phyloP scores from a whole-genome alignment of 2,113 vertebrate genomes.

The Campylomormyrus tamandua region DNA sequence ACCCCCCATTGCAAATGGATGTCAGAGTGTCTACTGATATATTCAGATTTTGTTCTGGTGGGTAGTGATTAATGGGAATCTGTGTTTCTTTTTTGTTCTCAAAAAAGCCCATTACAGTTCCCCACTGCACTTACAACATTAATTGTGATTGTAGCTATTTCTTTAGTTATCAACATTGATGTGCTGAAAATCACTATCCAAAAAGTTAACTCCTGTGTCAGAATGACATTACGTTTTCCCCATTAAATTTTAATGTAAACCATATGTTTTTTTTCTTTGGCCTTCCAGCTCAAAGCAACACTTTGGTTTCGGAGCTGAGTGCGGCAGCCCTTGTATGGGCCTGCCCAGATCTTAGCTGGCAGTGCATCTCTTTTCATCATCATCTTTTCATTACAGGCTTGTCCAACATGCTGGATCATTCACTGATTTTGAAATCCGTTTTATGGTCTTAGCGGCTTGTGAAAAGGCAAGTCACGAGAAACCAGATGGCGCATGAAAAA shows the following conservation, averaged over 20 bases:
- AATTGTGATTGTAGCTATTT: neutral
- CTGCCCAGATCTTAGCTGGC: constrained; percentile 11
- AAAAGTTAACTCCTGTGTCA: neutral
- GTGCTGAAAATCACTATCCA: constrained; percentile 4
- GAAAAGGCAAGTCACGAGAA: neutral
- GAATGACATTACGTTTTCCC: constrained; percentile 6
- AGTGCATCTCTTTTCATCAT: neutral
- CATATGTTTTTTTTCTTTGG: neutral
- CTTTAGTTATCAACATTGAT: neutral
- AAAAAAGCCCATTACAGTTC: neutral
- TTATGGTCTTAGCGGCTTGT: neutral
- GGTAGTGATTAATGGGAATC: neutral
- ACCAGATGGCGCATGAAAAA: constrained; percentile 5
- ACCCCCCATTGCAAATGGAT: neutral
- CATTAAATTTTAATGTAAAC: neutral
- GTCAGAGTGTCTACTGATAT: neutral
- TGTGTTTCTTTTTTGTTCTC: neutral
- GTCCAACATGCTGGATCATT: neutral
- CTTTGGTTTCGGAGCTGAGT: neutral
- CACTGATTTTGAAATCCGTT: constrained; percentile 5
- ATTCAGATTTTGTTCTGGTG: neutral
- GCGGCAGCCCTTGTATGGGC: neutral
- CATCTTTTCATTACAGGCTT: constrained; percentile 12
- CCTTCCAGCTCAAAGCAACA: neutral
- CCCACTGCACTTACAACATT: neutral